These are phyloP conservation scores for Hymenopus coronatus DNA, from an alignment of 2,888 invertebrate species.

Conservation along the genomic window DNA sequence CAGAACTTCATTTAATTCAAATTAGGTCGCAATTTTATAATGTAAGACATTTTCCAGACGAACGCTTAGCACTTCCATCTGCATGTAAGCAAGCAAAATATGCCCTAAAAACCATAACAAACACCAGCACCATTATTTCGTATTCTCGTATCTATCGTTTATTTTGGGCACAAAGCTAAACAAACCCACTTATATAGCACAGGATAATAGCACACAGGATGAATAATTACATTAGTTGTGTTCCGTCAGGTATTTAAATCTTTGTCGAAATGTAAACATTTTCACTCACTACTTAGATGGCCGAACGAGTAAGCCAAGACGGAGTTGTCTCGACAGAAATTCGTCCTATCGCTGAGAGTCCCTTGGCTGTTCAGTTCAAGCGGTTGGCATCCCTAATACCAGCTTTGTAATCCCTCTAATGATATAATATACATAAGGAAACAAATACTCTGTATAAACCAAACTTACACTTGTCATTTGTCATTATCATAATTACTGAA, in stretches of 20 bases:
- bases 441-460: not conserved
- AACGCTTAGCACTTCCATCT: not conserved
- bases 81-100: not conserved
- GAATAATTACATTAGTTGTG: not conserved
- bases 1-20: not conserved
- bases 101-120: not conserved
- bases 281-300: slow-evolving; percentile 34
- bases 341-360: slow-evolving; percentile 33
- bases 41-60: too few relatives aligned
- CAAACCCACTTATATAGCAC: not conserved
- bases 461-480: not conserved
- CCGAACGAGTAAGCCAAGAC: slow-evolving; percentile 36
- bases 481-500: not conserved
- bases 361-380: slow-evolving; percentile 29
- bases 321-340: slow-evolving; percentile 32
- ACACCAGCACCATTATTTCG: not conserved
- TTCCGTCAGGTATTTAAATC: not conserved
- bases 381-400: slow-evolving; percentile 12
- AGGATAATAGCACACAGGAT: not conserved
- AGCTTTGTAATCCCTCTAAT: not conserved
- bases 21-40: not conserved
- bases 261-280: slow-evolving; percentile 7
- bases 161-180: not conserved
- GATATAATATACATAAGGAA: not conserved
- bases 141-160: not conserved